Evolutionary conservation across 1,140 invertebrate species (phyloP).

Genomic region (Zaprionus tsacasi): DNA sequence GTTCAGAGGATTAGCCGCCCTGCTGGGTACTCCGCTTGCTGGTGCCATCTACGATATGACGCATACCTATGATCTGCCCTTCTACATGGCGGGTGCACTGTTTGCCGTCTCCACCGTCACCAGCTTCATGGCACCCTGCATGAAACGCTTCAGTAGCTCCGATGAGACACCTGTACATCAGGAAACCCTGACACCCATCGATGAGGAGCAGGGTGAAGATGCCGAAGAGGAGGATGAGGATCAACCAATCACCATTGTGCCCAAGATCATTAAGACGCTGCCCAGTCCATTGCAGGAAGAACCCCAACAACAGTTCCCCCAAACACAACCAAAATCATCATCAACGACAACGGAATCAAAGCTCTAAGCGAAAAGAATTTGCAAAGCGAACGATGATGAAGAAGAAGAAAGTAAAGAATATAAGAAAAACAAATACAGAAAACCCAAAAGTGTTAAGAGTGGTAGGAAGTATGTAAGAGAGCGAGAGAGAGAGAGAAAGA

Average conservation of each 20-base stretch:
- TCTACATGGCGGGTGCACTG: slow-evolving; percentile 95
- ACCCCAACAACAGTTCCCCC: slow-evolving; percentile 55
- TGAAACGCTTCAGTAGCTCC: slow-evolving; percentile 86
- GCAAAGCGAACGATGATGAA: slow-evolving; percentile 30
- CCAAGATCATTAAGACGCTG: slow-evolving; percentile 88
- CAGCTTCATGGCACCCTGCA: slow-evolving; percentile 92
- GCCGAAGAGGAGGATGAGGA: slow-evolving; percentile 90
- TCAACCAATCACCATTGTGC: slow-evolving; percentile 89
- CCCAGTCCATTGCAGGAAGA: slow-evolving; percentile 85
- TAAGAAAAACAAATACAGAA: slow-evolving; percentile 20
- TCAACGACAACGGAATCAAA: slow-evolving; percentile 72
- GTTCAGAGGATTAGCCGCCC: slow-evolving; percentile 96
- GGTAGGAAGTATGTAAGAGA: not conserved
- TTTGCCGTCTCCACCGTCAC: slow-evolving; percentile 94
- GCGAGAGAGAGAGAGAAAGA: slow-evolving; percentile 10
- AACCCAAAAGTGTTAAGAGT: slow-evolving; percentile 21
- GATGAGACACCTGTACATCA: slow-evolving; percentile 86
- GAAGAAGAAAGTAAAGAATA: slow-evolving; percentile 41
- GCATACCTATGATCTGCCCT: slow-evolving; percentile 93
- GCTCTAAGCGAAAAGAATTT: slow-evolving; percentile 74
- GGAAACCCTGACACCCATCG: slow-evolving; percentile 91
- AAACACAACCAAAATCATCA: slow-evolving; percentile 31
- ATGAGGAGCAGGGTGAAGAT: slow-evolving; percentile 92
- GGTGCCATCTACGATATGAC: slow-evolving; percentile 96
- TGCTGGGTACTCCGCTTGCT: slow-evolving; percentile 92